phyloP scores from a whole-genome alignment of 2,888 invertebrate genomes.

The Electrophaes corylata region DNA sequence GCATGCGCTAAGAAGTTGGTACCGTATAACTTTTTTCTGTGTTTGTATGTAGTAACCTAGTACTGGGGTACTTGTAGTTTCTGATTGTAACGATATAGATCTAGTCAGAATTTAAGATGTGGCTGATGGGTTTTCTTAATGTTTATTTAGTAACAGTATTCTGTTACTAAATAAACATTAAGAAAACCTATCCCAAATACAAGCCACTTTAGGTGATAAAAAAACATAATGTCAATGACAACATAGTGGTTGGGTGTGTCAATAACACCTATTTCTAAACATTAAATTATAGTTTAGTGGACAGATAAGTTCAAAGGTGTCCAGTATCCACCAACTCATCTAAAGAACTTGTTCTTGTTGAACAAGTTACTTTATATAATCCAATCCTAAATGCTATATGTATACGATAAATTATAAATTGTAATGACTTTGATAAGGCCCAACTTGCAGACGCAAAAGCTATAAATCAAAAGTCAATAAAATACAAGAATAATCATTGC shows the following conservation, averaged over 20 bases:
- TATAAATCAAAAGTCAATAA: conserved; percentile 27
- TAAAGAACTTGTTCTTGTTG: background rate
- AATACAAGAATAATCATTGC: conserved; percentile 25
- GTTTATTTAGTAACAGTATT: background rate
- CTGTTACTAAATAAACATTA: no score
- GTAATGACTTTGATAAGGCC: conserved; percentile 20
- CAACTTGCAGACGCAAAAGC: conserved; percentile 23
- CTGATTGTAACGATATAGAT: background rate
- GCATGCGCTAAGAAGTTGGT: background rate
- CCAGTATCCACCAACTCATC: background rate
- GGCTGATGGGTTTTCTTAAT: background rate
- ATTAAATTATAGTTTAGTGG: conserved; percentile 24
- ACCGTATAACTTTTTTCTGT: no score
- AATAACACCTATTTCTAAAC: conserved; percentile 43
- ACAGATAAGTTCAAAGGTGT: conserved; percentile 35
- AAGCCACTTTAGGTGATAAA: background rate
- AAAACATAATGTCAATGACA: conserved; percentile 18
- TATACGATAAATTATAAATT: conserved; percentile 1
- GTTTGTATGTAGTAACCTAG: no score
- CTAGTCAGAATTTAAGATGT: background rate
- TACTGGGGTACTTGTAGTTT: background rate
- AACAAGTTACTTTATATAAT: conserved; percentile 1
- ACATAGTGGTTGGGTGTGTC: conserved; percentile 29
- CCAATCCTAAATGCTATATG: background rate
- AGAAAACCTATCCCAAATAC: no score